phyloP scores from a whole-genome alignment of 2,888 invertebrate genomes.

The Gortyna flavago region DNA sequence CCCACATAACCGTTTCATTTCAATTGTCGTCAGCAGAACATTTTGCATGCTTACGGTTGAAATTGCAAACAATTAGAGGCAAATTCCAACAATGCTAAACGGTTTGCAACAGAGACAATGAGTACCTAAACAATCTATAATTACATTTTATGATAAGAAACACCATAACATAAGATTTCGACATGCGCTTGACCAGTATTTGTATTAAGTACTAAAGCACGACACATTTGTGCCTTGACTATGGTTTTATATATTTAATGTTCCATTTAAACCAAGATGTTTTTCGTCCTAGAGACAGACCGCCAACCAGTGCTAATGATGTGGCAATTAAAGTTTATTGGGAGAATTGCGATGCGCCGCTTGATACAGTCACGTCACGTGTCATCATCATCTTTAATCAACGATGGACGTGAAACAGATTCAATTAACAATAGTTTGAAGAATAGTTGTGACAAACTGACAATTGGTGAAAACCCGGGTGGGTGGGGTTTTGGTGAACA shows the following conservation, averaged over 20 bases:
- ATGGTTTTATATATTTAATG: neutral
- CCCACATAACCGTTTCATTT: slow-evolving; percentile 17
- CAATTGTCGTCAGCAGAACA: neutral
- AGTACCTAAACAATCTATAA: slow-evolving; percentile 36
- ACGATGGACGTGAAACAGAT: slow-evolving; percentile 40
- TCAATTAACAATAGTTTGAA: slow-evolving; percentile 33
- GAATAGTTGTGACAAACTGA: slow-evolving; percentile 18
- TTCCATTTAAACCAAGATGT: slow-evolving; percentile 21
- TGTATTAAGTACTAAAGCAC: neutral
- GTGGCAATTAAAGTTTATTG: slow-evolving; percentile 86
- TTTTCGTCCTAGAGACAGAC: slow-evolving; percentile 69
- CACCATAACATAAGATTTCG: slow-evolving; percentile 36
- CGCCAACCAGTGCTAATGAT: slow-evolving; percentile 79
- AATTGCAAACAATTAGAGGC: slow-evolving; percentile 34
- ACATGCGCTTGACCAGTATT: slow-evolving; percentile 35
- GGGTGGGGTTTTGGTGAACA: slow-evolving; percentile 7
- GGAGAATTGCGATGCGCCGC: slow-evolving; percentile 84
- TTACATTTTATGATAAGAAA: slow-evolving; percentile 51
- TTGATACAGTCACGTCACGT: slow-evolving; percentile 78
- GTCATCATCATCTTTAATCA: slow-evolving; percentile 51
- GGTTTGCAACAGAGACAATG: slow-evolving; percentile 41
- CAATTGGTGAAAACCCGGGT: slow-evolving; percentile 21
- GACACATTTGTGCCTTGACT: neutral
- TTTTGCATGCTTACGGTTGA: slow-evolving; percentile 6
- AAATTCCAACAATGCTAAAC: slow-evolving; percentile 39